phyloP scores from a whole-genome alignment of 2,888 invertebrate genomes.

The Rhagonycha lutea region DNA sequence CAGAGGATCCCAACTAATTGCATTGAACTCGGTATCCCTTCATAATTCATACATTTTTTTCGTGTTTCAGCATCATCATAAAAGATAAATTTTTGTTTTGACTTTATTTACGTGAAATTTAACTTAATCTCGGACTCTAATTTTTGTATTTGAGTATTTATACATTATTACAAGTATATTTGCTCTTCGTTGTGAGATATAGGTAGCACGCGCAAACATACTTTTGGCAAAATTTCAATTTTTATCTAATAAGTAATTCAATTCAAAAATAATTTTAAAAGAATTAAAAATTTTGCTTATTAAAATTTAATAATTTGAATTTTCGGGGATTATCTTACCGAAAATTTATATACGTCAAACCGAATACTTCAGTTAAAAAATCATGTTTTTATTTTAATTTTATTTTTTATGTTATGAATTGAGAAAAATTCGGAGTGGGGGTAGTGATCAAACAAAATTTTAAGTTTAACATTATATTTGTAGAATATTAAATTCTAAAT shows the following conservation, averaged over 20 bases:
- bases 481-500: no score
- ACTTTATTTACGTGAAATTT: not conserved
- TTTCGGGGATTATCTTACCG: no score
- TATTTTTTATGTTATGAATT: no score
- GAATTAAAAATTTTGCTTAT: not conserved
- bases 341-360: no score
- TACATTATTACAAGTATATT: not conserved
- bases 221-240: not conserved
- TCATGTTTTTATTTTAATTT: no score
- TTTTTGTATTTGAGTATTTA: not conserved
- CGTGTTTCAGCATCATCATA: not conserved
- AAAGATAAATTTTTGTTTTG: not conserved
- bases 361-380: no score
- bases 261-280: not conserved
- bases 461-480: no score
- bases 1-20: not conserved
- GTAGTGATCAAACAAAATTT: no score
- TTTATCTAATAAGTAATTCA: not conserved
- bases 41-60: not conserved
- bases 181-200: not conserved
- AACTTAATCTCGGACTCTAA: not conserved
- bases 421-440: no score
- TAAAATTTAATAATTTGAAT: not conserved
- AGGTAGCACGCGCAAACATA: not conserved
- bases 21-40: not conserved